Percentiles rank a stretch among this genome's conserved stretches.
Conservation (phyloP, 2,888 invertebrate species). For the Drosophila cyrtoloma region DNA sequence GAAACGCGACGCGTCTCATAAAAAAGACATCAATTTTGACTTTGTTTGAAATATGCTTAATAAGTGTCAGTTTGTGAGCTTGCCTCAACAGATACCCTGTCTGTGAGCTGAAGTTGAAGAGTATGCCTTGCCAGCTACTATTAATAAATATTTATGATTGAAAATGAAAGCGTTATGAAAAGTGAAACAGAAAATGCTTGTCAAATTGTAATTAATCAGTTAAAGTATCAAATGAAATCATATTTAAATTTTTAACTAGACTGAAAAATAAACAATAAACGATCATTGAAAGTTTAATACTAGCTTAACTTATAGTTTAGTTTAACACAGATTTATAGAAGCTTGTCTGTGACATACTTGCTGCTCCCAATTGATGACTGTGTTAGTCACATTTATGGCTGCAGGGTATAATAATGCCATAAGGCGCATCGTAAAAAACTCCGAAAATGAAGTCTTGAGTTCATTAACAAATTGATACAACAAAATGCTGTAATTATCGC, state of each 20-base stretch:
- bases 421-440: slow-evolving; percentile 38
- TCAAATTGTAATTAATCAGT: background rate
- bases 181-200: background rate
- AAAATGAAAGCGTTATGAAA: background rate
- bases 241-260: background rate
- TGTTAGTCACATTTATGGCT: background rate
- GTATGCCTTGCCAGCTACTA: background rate
- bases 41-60: slow-evolving; percentile 69
- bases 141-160: background rate
- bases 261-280: no score
- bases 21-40: slow-evolving; percentile 79
- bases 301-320: background rate
- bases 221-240: background rate
- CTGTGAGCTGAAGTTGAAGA: background rate
- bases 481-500: slow-evolving; percentile 81
- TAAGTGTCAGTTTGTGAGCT: slow-evolving; percentile 20
- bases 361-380: background rate
- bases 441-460: slow-evolving; percentile 53
- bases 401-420: slow-evolving; percentile 48
- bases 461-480: slow-evolving; percentile 82
- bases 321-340: background rate
- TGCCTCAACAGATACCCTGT: slow-evolving; percentile 32
- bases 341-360: background rate
- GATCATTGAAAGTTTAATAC: background rate
- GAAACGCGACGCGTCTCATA: slow-evolving; percentile 65